Conservation (phyloP, 2,888 invertebrate species). For the Ligdia adustata region DNA sequence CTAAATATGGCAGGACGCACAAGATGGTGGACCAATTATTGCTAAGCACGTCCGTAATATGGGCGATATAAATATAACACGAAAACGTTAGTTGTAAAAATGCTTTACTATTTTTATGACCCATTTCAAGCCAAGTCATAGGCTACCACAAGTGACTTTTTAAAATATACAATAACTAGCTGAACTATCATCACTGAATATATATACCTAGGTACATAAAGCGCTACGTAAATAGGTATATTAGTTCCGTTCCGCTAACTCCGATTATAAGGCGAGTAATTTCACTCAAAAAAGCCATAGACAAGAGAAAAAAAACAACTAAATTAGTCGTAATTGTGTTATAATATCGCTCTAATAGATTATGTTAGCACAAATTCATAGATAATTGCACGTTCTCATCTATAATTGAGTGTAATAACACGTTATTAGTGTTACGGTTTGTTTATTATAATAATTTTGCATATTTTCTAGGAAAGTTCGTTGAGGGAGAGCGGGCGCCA, state of each 20-base stretch:
- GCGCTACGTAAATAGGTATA: no score
- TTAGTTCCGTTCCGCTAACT: conserved; percentile 38
- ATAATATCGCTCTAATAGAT: conserved; percentile 58
- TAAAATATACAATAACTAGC: no score
- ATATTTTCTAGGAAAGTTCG: conserved; percentile 38
- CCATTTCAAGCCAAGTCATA: no score
- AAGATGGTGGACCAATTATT: no score
- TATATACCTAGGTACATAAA: conserved; percentile 30
- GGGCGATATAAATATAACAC: no score
- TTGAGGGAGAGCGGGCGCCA: conserved; percentile 4
- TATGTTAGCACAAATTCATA: conserved; percentile 57
- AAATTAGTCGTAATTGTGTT: conserved; percentile 63
- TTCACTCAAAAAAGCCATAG: conserved; percentile 24
- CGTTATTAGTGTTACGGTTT: conserved; percentile 45
- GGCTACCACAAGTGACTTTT: no score
- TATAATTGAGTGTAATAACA: conserved; percentile 52
- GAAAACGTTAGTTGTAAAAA: no score
- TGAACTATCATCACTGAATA: conserved; percentile 35
- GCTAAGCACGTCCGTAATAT: no score
- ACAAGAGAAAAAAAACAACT: conserved; percentile 42
- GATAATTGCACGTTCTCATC: conserved; percentile 51
- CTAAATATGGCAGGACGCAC: no score
- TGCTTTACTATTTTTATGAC: no score
- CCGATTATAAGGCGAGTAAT: conserved; percentile 29
- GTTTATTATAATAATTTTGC: conserved; percentile 47